Percentiles rank a stretch among this genome's conserved stretches.
Conservation (phyloP, 2,888 invertebrate genomes). For the Cepaea hortensis region DNA sequence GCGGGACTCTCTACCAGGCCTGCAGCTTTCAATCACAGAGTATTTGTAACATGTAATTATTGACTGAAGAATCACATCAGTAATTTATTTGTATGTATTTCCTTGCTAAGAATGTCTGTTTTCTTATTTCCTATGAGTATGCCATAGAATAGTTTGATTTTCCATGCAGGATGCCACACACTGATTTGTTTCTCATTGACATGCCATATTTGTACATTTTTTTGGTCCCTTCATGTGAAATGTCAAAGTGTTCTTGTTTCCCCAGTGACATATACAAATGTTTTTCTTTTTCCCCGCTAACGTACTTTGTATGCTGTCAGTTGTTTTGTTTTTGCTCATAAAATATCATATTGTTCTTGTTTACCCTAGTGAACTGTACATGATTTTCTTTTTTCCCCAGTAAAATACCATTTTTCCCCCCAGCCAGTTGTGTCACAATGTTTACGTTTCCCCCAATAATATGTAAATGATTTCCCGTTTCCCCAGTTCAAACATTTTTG, state of each 20-base stretch:
- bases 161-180: too few species aligned
- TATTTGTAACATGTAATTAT: constrained; percentile 16
- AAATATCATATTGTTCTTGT: too few species aligned
- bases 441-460: neutral
- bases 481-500: neutral
- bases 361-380: too few species aligned
- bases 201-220: neutral
- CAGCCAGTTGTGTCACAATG: too few species aligned
- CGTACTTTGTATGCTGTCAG: neutral
- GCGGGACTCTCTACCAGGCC: neutral
- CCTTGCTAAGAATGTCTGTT: neutral
- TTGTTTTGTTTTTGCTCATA: too few species aligned
- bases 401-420: too few species aligned
- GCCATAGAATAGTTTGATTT: too few species aligned
- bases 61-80: neutral
- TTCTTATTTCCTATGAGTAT: too few species aligned
- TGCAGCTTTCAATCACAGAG: neutral
- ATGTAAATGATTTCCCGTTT: neutral
- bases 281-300: neutral
- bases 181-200: too few species aligned
- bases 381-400: too few species aligned
- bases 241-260: neutral
- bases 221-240: neutral
- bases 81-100: constrained; percentile 4
- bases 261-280: neutral